Percentiles rank a stretch among this genome's conserved stretches.
Conservation (phyloP, 2,888 invertebrate species). For the Syritta pipiens region DNA sequence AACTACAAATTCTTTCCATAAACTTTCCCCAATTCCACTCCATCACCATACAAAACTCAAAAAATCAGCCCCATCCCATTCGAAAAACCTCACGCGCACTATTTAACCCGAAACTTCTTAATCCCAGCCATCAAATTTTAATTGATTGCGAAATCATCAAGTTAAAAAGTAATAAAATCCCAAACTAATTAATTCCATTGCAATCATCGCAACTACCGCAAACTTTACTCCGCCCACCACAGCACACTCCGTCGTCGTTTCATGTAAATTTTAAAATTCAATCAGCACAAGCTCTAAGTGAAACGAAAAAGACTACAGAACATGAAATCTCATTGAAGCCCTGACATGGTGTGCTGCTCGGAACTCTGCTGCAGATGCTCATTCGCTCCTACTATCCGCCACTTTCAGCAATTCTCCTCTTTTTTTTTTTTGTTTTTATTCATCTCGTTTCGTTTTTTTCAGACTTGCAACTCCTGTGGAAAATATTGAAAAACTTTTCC, state of each 20-base stretch:
- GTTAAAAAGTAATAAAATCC: slow-evolving; percentile 68
- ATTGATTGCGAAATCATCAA: slow-evolving; percentile 68
- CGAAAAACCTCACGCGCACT: not conserved
- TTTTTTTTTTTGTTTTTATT: slow-evolving; percentile 6
- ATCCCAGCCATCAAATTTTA: slow-evolving; percentile 64
- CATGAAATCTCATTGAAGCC: slow-evolving; percentile 27
- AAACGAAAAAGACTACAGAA: slow-evolving; percentile 50
- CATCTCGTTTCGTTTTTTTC: not conserved
- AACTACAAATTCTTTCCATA: too few species aligned
- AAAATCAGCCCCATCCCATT: not conserved
- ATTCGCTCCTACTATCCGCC: not conserved
- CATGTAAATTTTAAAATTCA: slow-evolving; percentile 69
- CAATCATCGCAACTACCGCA: slow-evolving; percentile 69
- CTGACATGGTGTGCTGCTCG: slow-evolving; percentile 11
- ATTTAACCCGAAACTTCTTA: slow-evolving; percentile 45
- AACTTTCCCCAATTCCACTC: too few species aligned
- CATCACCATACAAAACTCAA: too few species aligned
- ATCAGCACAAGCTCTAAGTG: slow-evolving; percentile 66
- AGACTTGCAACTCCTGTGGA: slow-evolving; percentile 35
- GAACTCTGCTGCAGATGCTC: slow-evolving; percentile 35
- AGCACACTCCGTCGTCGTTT: slow-evolving; percentile 27
- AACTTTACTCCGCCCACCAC: slow-evolving; percentile 40
- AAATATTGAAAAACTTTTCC: slow-evolving; percentile 63
- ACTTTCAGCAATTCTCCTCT: slow-evolving; percentile 12
- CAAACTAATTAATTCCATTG: slow-evolving; percentile 69